Percentiles rank a stretch among this genome's conserved stretches.
Evolutionary conservation across 1,140 invertebrate genomes (phyloP).

Genomic region (Pectinophora gossypiella): DNA sequence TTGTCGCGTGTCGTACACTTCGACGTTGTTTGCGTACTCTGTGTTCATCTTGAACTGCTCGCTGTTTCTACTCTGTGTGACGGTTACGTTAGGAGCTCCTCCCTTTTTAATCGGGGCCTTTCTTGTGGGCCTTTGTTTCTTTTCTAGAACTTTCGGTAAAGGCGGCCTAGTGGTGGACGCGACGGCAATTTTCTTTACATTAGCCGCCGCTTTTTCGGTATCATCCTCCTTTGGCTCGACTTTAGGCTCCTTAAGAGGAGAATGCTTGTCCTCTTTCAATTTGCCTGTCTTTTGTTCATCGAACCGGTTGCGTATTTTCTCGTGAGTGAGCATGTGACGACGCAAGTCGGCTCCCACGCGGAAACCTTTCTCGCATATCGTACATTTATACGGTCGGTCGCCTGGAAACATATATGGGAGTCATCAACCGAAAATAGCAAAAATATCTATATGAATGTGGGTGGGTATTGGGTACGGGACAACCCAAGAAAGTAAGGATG

Average conservation of each 20-base stretch:
- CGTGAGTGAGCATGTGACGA: slow-evolving; percentile 89
- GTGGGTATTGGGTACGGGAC: no score
- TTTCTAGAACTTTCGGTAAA: slow-evolving; percentile 32
- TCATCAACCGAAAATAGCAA: no score
- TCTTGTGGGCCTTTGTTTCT: slow-evolving; percentile 19
- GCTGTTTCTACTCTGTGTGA: slow-evolving; percentile 27
- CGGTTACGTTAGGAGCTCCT: slow-evolving; percentile 49
- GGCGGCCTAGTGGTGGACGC: slow-evolving; percentile 20
- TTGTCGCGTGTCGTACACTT: slow-evolving; percentile 35
- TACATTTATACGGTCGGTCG: slow-evolving; percentile 87
- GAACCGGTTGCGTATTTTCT: slow-evolving; percentile 33
- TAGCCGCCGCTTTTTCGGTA: slow-evolving; percentile 14
- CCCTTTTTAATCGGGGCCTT: slow-evolving; percentile 30
- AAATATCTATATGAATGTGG: no score
- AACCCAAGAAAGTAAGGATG: no score
- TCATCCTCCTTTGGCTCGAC: slow-evolving; percentile 10
- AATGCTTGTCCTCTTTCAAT: slow-evolving; percentile 12
- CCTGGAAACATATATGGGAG: no score
- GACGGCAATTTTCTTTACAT: slow-evolving; percentile 18
- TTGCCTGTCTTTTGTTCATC: slow-evolving; percentile 27
- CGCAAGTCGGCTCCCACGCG: slow-evolving; percentile 91
- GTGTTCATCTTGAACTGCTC: slow-evolving; percentile 29
- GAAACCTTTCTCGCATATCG: slow-evolving; percentile 88
- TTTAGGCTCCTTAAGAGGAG: slow-evolving; percentile 12
- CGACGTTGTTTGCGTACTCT: slow-evolving; percentile 29